Evolutionary conservation across 2,113 vertebrate genomes (phyloP).

Genomic region (Stegostoma tigrinum): DNA sequence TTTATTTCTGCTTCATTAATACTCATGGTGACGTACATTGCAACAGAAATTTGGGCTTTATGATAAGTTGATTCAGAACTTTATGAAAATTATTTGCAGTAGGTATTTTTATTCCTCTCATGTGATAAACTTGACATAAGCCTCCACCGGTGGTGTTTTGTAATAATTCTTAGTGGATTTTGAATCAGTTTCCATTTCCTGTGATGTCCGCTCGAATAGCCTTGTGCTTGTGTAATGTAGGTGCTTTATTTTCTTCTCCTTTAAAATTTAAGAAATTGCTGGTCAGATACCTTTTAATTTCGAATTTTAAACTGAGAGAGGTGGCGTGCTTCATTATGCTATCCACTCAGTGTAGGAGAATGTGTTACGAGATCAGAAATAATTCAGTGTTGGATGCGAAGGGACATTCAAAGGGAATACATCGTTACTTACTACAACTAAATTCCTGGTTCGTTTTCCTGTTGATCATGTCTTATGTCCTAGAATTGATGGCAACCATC

Average conservation of each 20-base stretch:
- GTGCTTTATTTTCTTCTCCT: background rate
- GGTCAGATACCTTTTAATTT: background rate
- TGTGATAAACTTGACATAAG: background rate
- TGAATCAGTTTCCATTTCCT: background rate
- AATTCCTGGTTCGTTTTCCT: background rate
- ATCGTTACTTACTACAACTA: background rate
- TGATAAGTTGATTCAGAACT: background rate
- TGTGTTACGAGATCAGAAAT: background rate
- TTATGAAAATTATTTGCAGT: background rate
- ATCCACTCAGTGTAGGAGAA: background rate
- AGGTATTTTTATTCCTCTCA: background rate
- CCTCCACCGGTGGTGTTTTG: background rate
- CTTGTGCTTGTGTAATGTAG: background rate
- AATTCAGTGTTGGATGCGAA: background rate
- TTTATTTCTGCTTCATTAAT: background rate
- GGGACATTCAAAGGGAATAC: background rate
- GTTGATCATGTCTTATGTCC: background rate
- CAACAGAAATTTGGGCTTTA: background rate
- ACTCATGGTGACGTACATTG: background rate
- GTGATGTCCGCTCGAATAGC: background rate
- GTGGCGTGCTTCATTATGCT: background rate
- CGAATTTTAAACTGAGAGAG: background rate
- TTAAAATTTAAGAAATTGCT: background rate
- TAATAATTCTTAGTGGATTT: background rate
- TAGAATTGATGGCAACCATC: background rate